Evolutionary conservation across 1,140 invertebrate species (phyloP).

Genomic region (Hyles euphorbiae): DNA sequence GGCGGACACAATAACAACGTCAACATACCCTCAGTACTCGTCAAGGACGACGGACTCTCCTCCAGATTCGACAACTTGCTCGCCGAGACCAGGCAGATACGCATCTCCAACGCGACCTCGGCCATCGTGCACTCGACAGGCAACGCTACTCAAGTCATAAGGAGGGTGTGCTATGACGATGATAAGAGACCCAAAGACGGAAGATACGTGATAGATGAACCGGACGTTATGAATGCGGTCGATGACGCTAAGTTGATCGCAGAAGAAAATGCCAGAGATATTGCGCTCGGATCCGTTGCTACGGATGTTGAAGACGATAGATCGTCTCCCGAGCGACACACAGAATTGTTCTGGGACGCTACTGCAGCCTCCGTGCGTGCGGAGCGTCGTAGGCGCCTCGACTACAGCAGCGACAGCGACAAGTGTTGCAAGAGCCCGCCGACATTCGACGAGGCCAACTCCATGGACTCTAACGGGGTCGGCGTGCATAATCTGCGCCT

Average conservation of each 20-base stretch:
- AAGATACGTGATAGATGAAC: constrained; percentile 47
- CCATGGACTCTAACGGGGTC: constrained; percentile 63
- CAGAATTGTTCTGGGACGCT: constrained; percentile 70
- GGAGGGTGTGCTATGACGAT: constrained; percentile 56
- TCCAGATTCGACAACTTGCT: constrained; percentile 53
- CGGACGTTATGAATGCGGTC: constrained; percentile 42
- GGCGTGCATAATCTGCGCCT: constrained; percentile 51
- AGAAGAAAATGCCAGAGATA: constrained; percentile 57
- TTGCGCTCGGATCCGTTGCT: constrained; percentile 48
- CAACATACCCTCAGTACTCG: constrained; percentile 46
- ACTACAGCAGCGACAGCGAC: constrained; percentile 71
- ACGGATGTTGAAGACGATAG: constrained; percentile 51
- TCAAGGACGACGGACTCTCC: constrained; percentile 50
- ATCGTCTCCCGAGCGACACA: constrained; percentile 60
- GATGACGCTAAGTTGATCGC: constrained; percentile 59
- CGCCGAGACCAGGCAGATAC: constrained; percentile 51
- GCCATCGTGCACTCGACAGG: constrained; percentile 52
- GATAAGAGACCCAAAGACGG: constrained; percentile 38
- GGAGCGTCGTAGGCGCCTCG: constrained; percentile 49
- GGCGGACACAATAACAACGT: constrained; percentile 27
- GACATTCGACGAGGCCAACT: constrained; percentile 64
- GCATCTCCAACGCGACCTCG: constrained; percentile 51
- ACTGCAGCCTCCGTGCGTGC: constrained; percentile 61
- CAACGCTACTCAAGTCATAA: constrained; percentile 59
- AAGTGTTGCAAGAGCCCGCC: constrained; percentile 73